phyloP scores from a whole-genome alignment of 1,140 invertebrate genomes.

The Drosophila elegans region DNA sequence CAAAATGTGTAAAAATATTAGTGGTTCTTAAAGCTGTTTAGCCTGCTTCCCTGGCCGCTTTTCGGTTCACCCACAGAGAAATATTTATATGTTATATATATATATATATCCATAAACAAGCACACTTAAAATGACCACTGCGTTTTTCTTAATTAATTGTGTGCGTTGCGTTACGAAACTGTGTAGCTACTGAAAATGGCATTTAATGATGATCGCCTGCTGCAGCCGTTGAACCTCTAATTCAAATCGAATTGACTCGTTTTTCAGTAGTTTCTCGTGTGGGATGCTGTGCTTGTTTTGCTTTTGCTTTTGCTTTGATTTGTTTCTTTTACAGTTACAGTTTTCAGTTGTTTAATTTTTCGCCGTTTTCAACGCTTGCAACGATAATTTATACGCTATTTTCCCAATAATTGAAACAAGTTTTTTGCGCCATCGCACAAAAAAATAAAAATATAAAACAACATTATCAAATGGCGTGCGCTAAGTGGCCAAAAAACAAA shows the following conservation, averaged over 20 bases:
- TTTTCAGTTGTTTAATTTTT: constrained; percentile 4
- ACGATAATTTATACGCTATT: constrained; percentile 43
- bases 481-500: constrained; percentile 52
- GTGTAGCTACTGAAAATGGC: constrained; percentile 6
- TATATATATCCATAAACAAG: neutral
- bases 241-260: constrained; percentile 38
- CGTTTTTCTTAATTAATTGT: constrained; percentile 48
- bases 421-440: constrained; percentile 19
- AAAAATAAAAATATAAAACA: constrained; percentile 31
- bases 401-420: constrained; percentile 63
- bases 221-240: constrained; percentile 34
- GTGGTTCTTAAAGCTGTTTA: neutral
- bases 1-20: neutral
- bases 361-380: neutral
- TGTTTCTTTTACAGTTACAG: neutral
- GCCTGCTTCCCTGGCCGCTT: constrained; percentile 21
- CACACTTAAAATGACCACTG: constrained; percentile 7
- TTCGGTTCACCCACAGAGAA: constrained; percentile 13
- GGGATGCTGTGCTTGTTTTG: constrained; percentile 8
- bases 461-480: constrained; percentile 23
- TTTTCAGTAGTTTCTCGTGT: constrained; percentile 6
- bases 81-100: neutral
- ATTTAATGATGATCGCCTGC: constrained; percentile 30
- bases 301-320: neutral
- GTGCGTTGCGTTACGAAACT: constrained; percentile 10